These are phyloP conservation scores for Emmelina monodactyla DNA, from an alignment of 2,888 invertebrate genomes.

Conservation along the genomic window DNA sequence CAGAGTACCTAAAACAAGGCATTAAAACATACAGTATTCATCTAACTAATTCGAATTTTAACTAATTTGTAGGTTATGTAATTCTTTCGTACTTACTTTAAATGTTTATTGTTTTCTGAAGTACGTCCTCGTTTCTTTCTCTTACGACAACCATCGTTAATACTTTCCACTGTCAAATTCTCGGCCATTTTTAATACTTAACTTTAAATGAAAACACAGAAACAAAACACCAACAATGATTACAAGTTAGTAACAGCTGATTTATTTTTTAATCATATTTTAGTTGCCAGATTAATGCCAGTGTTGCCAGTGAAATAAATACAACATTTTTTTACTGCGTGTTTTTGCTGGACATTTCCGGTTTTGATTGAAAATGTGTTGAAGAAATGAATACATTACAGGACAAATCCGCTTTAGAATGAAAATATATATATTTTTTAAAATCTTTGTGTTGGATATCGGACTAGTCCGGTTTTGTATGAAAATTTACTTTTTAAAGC, in stretches of 20 bases:
- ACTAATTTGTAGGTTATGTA: constrained; percentile 6
- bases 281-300: constrained; percentile 5
- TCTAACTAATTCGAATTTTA: not conserved
- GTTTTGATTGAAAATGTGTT: constrained; percentile 9
- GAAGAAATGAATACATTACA: constrained; percentile 6
- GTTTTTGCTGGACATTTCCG: constrained; percentile 4
- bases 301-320: constrained; percentile 1
- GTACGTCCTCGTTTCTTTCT: constrained; percentile 6
- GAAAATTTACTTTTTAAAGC: not conserved
- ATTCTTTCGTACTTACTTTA: constrained; percentile 7
- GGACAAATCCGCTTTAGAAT: constrained; percentile 9
- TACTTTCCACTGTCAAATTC: constrained; percentile 4
- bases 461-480: constrained; percentile 4
- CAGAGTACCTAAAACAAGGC: constrained; percentile 7
- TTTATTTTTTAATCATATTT: constrained; percentile 2
- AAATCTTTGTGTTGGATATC: constrained; percentile 5
- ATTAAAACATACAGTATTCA: constrained; percentile 2
- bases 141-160: constrained; percentile 5
- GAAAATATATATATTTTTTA: constrained; percentile 3
- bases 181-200: constrained; percentile 3
- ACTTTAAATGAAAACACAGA: constrained; percentile 1
- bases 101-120: constrained; percentile 8
- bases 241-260: constrained; percentile 4
- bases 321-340: constrained; percentile 3
- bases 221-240: constrained; percentile 5